Evolutionary conservation across 2,113 vertebrate species (phyloP).

Genomic region (Nibea coibor): DNA sequence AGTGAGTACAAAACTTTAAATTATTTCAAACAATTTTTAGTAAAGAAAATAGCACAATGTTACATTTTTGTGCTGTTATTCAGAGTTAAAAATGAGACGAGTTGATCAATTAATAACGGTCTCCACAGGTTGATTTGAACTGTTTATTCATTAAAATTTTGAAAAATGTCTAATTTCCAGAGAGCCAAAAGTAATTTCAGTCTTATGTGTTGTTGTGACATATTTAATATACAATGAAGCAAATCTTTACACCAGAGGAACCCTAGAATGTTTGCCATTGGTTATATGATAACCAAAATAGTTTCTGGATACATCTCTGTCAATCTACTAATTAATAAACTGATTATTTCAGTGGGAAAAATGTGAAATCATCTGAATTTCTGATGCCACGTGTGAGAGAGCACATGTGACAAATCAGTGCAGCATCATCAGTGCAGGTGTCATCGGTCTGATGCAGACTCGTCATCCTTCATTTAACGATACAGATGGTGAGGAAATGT

Average conservation of each 20-base stretch:
- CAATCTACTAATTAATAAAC: not conserved
- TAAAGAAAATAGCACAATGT: not conserved
- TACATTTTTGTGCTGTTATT: not conserved
- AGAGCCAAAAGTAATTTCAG: not conserved
- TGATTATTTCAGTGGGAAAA: not conserved
- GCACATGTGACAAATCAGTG: not conserved
- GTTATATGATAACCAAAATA: not conserved
- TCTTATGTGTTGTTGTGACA: not conserved
- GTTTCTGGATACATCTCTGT: not conserved
- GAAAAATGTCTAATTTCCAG: too few relatives aligned
- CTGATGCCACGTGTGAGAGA: not conserved
- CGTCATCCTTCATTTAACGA: too few relatives aligned
- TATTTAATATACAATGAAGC: not conserved
- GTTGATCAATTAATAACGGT: not conserved
- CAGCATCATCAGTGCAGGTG: not conserved
- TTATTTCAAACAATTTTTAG: too few relatives aligned
- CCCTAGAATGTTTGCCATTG: too few relatives aligned
- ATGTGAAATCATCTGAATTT: not conserved
- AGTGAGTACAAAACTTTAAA: not conserved
- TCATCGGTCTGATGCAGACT: too few relatives aligned
- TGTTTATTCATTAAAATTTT: not conserved
- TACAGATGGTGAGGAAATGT: too few relatives aligned
- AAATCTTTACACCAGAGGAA: not conserved
- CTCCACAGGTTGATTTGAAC: not conserved
- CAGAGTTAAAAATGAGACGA: not conserved